Evolutionary conservation across 2,888 invertebrate genomes (phyloP).

Genomic region (Ennomos erosarius): DNA sequence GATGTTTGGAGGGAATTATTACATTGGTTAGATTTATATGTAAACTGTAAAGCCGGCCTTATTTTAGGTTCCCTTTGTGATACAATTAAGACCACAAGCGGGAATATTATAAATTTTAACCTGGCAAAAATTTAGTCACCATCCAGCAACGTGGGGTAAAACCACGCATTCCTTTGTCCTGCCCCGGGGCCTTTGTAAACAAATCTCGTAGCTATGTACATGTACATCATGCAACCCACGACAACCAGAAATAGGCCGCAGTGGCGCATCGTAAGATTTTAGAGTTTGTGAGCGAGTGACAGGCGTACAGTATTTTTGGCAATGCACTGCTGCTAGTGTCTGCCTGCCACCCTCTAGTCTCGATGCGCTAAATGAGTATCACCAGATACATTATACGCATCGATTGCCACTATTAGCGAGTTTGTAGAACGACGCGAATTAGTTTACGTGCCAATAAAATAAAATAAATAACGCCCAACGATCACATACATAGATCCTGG

Average conservation of each 20-base stretch:
- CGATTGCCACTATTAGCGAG: conserved; percentile 25
- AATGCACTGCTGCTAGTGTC: conserved; percentile 54
- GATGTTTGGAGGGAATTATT: no score
- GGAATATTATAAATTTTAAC: conserved; percentile 27
- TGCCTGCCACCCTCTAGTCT: conserved; percentile 12
- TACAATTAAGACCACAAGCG: no score
- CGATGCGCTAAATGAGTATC: conserved; percentile 26
- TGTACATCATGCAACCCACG: conserved; percentile 25
- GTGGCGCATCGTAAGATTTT: conserved; percentile 41
- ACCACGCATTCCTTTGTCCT: conserved; percentile 48
- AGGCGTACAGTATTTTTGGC: conserved; percentile 59
- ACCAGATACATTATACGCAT: conserved; percentile 22
- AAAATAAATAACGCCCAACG: no score
- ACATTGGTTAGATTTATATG: no score
- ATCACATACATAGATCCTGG: no score
- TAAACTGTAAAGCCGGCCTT: no score
- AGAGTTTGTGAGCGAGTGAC: conserved; percentile 46
- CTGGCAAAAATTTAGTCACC: conserved; percentile 19
- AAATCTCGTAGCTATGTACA: no score
- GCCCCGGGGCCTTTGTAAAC: conserved; percentile 58
- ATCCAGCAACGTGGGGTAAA: conserved; percentile 24
- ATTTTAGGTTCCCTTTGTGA: no score
- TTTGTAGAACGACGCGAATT: conserved; percentile 30
- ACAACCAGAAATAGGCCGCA: conserved; percentile 58
- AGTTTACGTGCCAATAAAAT: conserved; percentile 38